Evolutionary conservation across 1,140 invertebrate genomes (phyloP).

Genomic region (Leptestheria dahalacensis): DNA sequence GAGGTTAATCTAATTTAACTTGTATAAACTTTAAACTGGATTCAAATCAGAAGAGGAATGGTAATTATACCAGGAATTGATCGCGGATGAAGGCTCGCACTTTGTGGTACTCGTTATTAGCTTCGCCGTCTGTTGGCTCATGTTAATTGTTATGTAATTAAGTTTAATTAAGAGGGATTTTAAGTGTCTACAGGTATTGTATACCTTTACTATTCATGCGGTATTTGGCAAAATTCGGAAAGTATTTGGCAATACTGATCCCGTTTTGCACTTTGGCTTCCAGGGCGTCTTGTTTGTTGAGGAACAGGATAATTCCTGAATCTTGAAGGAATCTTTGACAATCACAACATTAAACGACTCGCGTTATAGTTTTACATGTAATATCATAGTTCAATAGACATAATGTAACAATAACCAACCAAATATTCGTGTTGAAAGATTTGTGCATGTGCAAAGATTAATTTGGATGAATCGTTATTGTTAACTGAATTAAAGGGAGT

Average conservation of each 20-base stretch:
- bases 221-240: conserved; percentile 44
- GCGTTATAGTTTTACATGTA: neutral
- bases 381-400: no score
- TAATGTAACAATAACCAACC: no score
- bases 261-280: conserved; percentile 50
- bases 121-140: conserved; percentile 23
- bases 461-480: no score
- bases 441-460: no score
- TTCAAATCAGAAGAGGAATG: no score
- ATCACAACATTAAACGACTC: neutral
- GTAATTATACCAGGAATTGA: conserved; percentile 42
- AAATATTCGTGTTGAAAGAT: no score
- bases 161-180: neutral
- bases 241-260: conserved; percentile 42
- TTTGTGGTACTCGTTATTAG: conserved; percentile 41
- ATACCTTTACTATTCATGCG: conserved; percentile 28
- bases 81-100: conserved; percentile 50
- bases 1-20: no score
- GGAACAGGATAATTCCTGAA: conserved; percentile 58
- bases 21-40: neutral
- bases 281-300: conserved; percentile 68
- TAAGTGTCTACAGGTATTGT: no score
- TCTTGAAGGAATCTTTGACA: conserved; percentile 46
- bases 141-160: neutral
- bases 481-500: neutral